phyloP scores from a whole-genome alignment of 2,797 vertebrate genomes.

The Kryptolebias ocellatus region DNA sequence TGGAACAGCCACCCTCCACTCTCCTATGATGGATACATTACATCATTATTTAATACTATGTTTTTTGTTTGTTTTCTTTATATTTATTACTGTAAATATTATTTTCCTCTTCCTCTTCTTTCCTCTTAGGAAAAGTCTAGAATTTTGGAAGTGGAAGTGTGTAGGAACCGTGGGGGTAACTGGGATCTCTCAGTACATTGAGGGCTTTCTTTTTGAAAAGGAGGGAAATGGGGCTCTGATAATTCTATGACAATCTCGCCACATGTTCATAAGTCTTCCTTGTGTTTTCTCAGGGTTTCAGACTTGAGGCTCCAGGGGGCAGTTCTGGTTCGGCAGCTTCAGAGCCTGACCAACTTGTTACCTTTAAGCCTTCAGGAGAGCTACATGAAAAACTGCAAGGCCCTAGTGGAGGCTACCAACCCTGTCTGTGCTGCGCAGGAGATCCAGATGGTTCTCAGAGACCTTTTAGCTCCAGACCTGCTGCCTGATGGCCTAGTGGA shows the following conservation, averaged over 20 bases:
- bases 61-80: too few species aligned
- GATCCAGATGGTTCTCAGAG: conserved; percentile 84
- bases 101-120: too few species aligned
- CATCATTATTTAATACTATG: too few species aligned
- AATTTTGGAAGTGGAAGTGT: too few species aligned
- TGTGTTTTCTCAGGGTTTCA: conserved; percentile 69
- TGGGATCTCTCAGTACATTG: too few species aligned
- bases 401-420: conserved; percentile 80
- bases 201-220: too few species aligned
- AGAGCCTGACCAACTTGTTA: conserved; percentile 87
- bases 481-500: conserved; percentile 87
- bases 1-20: too few species aligned
- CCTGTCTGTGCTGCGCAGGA: conserved; percentile 81
- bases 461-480: conserved; percentile 79
- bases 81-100: too few species aligned
- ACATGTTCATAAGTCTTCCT: neutral
- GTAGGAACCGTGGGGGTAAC: too few species aligned
- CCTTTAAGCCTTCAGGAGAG: conserved; percentile 83
- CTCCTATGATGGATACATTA: too few species aligned
- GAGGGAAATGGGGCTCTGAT: too few species aligned
- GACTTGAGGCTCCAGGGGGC: conserved; percentile 88
- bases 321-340: conserved; percentile 86
- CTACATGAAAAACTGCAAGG: conserved; percentile 87
- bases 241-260: neutral
- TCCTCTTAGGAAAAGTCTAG: too few species aligned